Percentiles rank a stretch among this genome's conserved stretches.
phyloP scores from a whole-genome alignment of 1,140 invertebrate species.

The Whitmania pigra region DNA sequence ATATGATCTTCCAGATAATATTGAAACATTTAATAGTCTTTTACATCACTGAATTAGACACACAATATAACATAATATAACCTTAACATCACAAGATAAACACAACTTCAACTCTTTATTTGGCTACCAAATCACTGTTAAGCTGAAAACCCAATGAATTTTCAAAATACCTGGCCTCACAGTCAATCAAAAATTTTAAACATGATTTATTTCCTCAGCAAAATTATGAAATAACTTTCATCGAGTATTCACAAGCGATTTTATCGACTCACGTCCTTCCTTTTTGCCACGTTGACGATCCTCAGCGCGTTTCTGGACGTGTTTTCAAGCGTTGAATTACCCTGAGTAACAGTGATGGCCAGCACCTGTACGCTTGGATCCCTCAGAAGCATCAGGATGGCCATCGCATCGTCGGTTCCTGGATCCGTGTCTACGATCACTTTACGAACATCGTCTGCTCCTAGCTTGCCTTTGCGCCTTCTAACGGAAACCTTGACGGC shows the following conservation, averaged over 20 bases:
- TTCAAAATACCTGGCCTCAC: neutral
- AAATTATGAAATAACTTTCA: neutral
- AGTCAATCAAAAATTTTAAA: too few species aligned
- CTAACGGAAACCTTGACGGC: too few species aligned
- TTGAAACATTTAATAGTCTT: too few species aligned
- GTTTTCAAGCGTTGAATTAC: constrained; percentile 11
- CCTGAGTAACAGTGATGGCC: constrained; percentile 12
- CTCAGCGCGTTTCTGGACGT: neutral
- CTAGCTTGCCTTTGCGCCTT: neutral
- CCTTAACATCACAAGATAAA: too few species aligned
- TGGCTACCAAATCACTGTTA: too few species aligned
- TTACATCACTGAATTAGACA: too few species aligned
- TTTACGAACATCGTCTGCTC: constrained; percentile 21
- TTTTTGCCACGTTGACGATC: neutral
- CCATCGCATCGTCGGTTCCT: constrained; percentile 38
- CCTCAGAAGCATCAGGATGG: constrained; percentile 33
- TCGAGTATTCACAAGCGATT: neutral
- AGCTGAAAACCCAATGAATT: neutral
- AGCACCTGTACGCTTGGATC: constrained; percentile 25
- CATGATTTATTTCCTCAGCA: constrained; percentile 2
- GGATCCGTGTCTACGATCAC: constrained; percentile 37
- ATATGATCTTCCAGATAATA: too few species aligned
- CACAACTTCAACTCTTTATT: too few species aligned
- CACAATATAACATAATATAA: too few species aligned
- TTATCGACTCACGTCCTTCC: constrained; percentile 8